Conservation (phyloP, 2,888 invertebrate species). For the Trissoscelio sp. region DNA sequence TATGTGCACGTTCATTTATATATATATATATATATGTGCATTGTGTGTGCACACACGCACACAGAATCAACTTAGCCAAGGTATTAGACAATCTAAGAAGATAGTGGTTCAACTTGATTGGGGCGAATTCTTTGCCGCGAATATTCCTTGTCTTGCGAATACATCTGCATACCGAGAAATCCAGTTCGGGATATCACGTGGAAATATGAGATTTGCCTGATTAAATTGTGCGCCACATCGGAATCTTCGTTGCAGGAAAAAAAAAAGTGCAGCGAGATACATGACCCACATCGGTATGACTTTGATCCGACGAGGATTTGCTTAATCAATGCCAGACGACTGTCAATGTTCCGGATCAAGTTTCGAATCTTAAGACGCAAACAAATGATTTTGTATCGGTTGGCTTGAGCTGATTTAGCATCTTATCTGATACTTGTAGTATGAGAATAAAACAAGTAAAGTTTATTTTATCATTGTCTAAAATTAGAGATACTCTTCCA, state of each 20-base stretch:
- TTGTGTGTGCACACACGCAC: constrained; percentile 2
- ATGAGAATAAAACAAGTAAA: not conserved
- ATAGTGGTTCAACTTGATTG: constrained; percentile 53
- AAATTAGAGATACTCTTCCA: too few relatives aligned
- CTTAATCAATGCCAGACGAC: constrained; percentile 55
- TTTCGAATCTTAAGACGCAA: constrained; percentile 42
- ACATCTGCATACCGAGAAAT: constrained; percentile 50
- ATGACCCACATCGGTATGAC: constrained; percentile 40
- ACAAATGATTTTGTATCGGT: constrained; percentile 40
- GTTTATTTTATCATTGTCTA: too few relatives aligned
- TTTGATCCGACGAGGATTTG: constrained; percentile 54
- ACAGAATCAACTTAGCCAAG: not conserved
- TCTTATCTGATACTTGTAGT: constrained; percentile 25
- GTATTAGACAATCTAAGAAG: constrained; percentile 51
- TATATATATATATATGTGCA: too few relatives aligned
- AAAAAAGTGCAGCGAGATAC: constrained; percentile 27
- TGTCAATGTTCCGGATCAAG: constrained; percentile 30
- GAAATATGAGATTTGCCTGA: constrained; percentile 55
- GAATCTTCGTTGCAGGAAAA: constrained; percentile 26
- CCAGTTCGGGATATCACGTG: constrained; percentile 28
- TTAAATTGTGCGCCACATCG: constrained; percentile 52
- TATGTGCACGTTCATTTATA: too few relatives aligned
- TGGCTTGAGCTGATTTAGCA: constrained; percentile 34
- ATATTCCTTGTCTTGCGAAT: constrained; percentile 48
- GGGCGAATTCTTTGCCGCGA: constrained; percentile 54